Percentiles rank a stretch among this genome's conserved stretches.
Evolutionary conservation across 2,113 vertebrate species (phyloP).

Genomic region (Notothenia rossii): DNA sequence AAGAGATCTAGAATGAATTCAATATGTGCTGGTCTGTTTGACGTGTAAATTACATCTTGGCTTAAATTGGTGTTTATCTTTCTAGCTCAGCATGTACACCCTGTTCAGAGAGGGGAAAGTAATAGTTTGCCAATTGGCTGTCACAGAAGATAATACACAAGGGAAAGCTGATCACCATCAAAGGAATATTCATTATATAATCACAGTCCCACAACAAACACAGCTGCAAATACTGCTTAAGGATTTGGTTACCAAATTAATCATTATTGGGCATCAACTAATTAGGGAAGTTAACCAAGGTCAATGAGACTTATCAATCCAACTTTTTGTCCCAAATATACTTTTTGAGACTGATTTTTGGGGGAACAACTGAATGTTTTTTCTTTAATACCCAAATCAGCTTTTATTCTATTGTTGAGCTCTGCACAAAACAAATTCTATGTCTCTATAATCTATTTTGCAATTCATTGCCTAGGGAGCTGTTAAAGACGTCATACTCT

Average conservation of each 20-base stretch:
- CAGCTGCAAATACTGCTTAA: neutral
- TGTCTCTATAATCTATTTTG: too few relatives aligned
- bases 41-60: constrained; percentile 24
- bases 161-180: constrained; percentile 34
- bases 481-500: too few relatives aligned
- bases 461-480: too few relatives aligned
- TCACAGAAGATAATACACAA: constrained; percentile 23
- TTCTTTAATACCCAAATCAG: too few relatives aligned
- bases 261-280: neutral
- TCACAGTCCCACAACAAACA: neutral
- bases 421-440: too few relatives aligned
- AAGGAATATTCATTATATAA: constrained; percentile 24
- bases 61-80: constrained; percentile 22
- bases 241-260: constrained; percentile 7
- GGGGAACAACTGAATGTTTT: too few relatives aligned
- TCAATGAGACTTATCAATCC: neutral
- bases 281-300: neutral
- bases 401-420: too few relatives aligned
- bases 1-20: too few relatives aligned
- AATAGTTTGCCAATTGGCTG: constrained; percentile 44
- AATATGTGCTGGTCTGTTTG: neutral
- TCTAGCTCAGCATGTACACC: constrained; percentile 18
- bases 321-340: neutral
- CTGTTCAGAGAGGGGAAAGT: neutral
- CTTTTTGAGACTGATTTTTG: too few relatives aligned